Conservation (phyloP, 2,797 vertebrate species). For the Apogon talboti region DNA sequence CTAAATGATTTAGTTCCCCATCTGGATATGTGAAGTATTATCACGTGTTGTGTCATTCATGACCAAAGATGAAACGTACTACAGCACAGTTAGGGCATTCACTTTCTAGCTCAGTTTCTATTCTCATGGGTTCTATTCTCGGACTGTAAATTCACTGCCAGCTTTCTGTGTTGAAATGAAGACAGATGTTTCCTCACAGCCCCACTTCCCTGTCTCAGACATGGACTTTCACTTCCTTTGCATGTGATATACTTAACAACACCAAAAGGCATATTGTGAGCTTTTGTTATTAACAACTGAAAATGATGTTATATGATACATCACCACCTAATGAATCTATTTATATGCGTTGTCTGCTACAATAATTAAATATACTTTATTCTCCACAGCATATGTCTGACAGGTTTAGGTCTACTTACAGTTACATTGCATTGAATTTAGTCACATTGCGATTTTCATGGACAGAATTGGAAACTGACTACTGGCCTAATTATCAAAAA, state of each 20-base stretch:
- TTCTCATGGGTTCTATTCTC: slow-evolving; percentile 23
- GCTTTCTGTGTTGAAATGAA: slow-evolving; percentile 38
- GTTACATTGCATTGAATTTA: too few species aligned
- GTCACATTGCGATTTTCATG: background rate
- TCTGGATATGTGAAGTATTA: background rate
- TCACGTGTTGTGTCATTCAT: background rate
- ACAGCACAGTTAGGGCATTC: background rate
- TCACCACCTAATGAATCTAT: background rate
- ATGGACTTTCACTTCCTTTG: slow-evolving; percentile 68
- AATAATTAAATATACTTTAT: too few species aligned
- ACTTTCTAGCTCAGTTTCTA: slow-evolving; percentile 27
- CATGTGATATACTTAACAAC: background rate
- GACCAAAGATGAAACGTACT: slow-evolving; percentile 1
- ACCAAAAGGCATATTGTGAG: background rate
- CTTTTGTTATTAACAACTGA: background rate
- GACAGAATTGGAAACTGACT: too few species aligned
- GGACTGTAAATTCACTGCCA: slow-evolving; percentile 6
- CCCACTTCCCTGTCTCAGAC: slow-evolving; percentile 69
- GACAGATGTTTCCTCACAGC: slow-evolving; percentile 49
- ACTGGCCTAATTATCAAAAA: too few species aligned
- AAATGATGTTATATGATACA: background rate
- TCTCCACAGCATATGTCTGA: too few species aligned
- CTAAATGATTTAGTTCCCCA: background rate
- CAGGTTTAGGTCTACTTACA: too few species aligned
- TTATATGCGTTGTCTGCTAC: too few species aligned